Evolutionary conservation across 2,888 invertebrate species (phyloP), one percentile per base, ranked within the genome.

Genomic region (Eretmocerus hayati): DNA sequence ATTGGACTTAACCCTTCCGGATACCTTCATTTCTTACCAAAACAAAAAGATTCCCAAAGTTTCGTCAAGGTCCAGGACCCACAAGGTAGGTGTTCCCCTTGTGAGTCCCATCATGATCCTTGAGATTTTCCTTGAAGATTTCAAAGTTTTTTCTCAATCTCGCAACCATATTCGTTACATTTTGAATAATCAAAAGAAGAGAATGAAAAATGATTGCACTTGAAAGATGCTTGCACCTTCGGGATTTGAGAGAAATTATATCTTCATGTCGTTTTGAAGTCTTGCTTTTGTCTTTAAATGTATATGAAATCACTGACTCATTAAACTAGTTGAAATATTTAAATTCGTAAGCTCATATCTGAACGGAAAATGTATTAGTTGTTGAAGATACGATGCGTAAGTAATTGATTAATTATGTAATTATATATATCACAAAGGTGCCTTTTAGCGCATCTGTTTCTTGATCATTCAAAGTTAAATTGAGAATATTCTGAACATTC

Each of bases 391-490:
- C 49, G 50, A 53, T 50, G 53, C 50, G 50, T 53, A 53, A 53
- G 53, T 50, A 42, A 53, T 53, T 50, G 40, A 50, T 53, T 53
- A 50, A 53, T 53, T 53, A 40, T 53, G 43, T 54, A 54, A 51
- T 51, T 53, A 53, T 46, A n/a, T n/a, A 54, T 54, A 54, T 46
- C 54, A 54, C 54, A 51, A 54, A 48, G 54, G 51, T 54, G 54
- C 54, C 54, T 54, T 54, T 51, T 41, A 50, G 49, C 46, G 51
- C 54, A 51, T 54, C 48, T n/a, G 46, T 54, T 54, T 54, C 50
- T 54, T 51, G 42, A 51, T 51, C 51, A 48, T 54, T 54, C 49
- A 48, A 54, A 51, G 44, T 44, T 45, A 53, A 50, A 48, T 48
- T 50, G 32, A 36, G 50, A 50, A 50, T 53, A 50, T 50, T 53